Conservation (phyloP, 2,888 invertebrate species). For the Drosophila demipolita region DNA sequence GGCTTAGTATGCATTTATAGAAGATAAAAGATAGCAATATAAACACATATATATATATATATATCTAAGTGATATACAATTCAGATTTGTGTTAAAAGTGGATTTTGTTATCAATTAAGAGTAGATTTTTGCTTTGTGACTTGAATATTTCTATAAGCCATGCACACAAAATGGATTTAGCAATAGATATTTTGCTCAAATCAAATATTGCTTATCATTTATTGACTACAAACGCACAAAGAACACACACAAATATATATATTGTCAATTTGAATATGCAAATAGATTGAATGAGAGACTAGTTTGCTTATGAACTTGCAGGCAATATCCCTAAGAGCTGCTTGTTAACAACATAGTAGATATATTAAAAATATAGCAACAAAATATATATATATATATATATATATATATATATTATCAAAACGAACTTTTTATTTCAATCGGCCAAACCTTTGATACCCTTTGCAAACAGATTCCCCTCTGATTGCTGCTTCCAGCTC, state of each 20-base stretch:
- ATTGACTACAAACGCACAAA: neutral
- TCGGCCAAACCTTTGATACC: neutral
- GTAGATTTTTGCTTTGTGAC: slow-evolving; percentile 1
- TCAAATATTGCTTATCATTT: slow-evolving; percentile 1
- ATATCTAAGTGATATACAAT: neutral
- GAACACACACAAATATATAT: neutral
- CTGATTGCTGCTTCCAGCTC: neutral
- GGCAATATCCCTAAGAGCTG: neutral
- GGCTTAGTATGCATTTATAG: neutral
- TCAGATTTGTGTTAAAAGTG: neutral
- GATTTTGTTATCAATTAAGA: slow-evolving; percentile 1
- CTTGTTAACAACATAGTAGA: neutral
- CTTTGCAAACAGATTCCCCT: neutral
- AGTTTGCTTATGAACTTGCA: neutral
- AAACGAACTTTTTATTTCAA: neutral
- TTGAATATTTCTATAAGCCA: neutral
- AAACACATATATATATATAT: neutral
- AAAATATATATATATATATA: slow-evolving; percentile 2
- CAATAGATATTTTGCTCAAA: neutral
- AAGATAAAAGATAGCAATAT: neutral
- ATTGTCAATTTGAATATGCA: neutral
- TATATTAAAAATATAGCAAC: neutral
- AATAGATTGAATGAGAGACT: neutral
- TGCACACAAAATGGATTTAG: neutral
- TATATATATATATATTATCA: slow-evolving; percentile 1